phyloP scores from a whole-genome alignment of 2,113 vertebrate species.

The Chrysemys picta region DNA sequence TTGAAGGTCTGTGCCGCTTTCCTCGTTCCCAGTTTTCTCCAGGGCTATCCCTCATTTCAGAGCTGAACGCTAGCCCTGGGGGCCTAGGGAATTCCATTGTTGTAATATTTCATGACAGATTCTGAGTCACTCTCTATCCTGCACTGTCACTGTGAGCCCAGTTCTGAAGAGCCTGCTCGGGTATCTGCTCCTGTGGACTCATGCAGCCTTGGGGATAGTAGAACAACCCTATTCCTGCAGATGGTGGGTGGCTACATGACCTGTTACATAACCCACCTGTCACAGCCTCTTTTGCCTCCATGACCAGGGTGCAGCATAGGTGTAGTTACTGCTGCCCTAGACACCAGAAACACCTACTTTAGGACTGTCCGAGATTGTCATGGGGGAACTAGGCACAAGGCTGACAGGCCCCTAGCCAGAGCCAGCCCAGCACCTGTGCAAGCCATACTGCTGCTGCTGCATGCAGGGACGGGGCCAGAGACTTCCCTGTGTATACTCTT shows the following conservation, averaged over 20 bases:
- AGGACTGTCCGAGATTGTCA: background rate
- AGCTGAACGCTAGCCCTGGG: background rate
- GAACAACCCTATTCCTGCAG: background rate
- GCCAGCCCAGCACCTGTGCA: background rate
- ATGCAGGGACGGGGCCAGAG: background rate
- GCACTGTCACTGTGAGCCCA: background rate
- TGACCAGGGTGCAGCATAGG: background rate
- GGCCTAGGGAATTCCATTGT: background rate
- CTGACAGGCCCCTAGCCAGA: fast-evolving
- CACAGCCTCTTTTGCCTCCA: background rate
- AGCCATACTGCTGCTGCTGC: background rate
- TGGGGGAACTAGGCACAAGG: background rate
- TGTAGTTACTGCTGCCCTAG: background rate
- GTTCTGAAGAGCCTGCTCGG: background rate
- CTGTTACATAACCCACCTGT: background rate
- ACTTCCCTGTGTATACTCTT: background rate
- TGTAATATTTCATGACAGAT: background rate
- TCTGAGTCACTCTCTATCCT: background rate
- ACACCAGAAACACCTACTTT: background rate
- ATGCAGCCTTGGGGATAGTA: background rate
- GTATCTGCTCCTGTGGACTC: background rate
- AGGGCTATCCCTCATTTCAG: background rate
- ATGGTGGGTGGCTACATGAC: background rate
- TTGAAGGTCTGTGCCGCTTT: background rate
- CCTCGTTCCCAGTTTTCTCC: background rate